Evolutionary conservation across 2,797 vertebrate species (phyloP).

Genomic region (Falco concolor): DNA sequence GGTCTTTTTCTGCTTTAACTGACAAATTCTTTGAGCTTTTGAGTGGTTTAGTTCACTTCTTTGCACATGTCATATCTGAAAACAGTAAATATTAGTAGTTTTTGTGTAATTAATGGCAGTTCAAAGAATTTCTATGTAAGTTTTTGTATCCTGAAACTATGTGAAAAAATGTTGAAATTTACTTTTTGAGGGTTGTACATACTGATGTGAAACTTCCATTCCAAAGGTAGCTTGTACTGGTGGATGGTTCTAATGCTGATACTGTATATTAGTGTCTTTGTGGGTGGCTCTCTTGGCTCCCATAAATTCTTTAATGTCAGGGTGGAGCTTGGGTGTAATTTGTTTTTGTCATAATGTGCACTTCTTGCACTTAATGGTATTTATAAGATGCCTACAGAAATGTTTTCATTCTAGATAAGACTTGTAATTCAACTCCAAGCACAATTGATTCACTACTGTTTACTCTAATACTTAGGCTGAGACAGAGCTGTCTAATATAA

Average conservation of each 20-base stretch:
- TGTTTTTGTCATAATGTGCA: conserved; percentile 62
- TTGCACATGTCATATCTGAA: background rate
- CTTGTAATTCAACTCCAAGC: conserved; percentile 12
- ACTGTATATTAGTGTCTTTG: conserved; percentile 34
- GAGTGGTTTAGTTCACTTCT: background rate
- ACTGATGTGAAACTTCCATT: background rate
- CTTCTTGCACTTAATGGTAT: conserved; percentile 59
- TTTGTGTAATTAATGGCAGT: background rate
- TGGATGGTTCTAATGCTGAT: background rate
- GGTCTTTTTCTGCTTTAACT: background rate
- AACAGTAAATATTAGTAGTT: background rate
- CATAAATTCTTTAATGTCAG: conserved; percentile 64
- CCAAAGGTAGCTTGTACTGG: background rate
- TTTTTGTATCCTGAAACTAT: background rate
- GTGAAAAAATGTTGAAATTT: background rate
- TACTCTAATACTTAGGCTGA: background rate
- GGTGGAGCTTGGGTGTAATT: conserved; percentile 66
- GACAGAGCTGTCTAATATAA: background rate
- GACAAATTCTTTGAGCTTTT: background rate
- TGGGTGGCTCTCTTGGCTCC: conserved; percentile 58
- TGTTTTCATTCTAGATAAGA: conserved; percentile 50
- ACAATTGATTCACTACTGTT: conserved; percentile 12
- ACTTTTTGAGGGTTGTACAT: background rate
- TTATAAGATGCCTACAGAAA: conserved; percentile 62
- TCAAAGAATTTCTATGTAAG: background rate